Evolutionary conservation across 2,888 invertebrate genomes (phyloP), one percentile per base, ranked within the genome.

Genomic region (Eristalinus aeneus): DNA sequence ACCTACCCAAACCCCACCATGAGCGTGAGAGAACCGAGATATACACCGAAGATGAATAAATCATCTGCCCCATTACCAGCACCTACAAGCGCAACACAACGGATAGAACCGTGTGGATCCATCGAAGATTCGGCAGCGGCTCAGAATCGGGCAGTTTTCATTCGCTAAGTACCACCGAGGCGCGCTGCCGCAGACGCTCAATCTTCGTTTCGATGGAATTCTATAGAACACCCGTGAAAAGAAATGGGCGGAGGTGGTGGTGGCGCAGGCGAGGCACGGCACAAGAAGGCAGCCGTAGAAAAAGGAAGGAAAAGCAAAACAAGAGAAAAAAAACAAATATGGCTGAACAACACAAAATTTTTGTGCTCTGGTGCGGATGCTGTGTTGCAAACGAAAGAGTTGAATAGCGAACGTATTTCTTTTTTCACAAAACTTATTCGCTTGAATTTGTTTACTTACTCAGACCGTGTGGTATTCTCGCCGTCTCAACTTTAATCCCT

Each of bases 171-270:
- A 56, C 32, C 67, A 61, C 53, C 39, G 31, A 36, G 39, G 54
- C 63, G n/a, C 73, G 23, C 73, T 69, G 68, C 68, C 34, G 65
- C 56, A 82, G 76, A 82, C 82, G 82, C 81, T 82, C 76, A 86
- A 86, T 86, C 86, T 86, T 82, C 82, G 82, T 86, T 86, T 86
- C 86, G 74, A 86, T 86, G 82, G 86, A 86, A 86, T 86, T 86
- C 82, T 82, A 82, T 86, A 77, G 86, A 82, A 86, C 82, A 86
- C 74, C 82, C 76, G 61, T 78, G 73, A 73, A 77, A 82, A 86
- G 86, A 86, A 86, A 86, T 82, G 86, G 74, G 86, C 77, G 85
- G 85, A 58, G 75, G 64, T 46, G 65, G 64, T 78, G 60, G 53
- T 68, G 46, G 46, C 46, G 16, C n/a, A 46, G 46, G 16, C 46